These are phyloP conservation scores for Gallinago solitaria DNA, from an alignment of 2,797 vertebrate species.

Conservation along the genomic window DNA sequence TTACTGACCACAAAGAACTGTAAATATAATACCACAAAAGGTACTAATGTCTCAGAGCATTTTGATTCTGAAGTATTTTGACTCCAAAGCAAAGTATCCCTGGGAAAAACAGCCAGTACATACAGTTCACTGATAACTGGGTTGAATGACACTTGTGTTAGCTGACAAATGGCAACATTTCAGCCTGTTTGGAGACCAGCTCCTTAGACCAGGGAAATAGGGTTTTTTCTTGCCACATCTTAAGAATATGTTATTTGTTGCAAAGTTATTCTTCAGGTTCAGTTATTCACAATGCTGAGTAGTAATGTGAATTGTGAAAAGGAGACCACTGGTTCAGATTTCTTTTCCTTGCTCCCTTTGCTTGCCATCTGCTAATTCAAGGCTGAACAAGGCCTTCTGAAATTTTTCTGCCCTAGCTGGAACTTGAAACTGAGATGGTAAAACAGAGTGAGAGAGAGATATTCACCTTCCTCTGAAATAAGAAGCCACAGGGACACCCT, in stretches of 20 bases:
- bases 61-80: background rate
- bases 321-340: background rate
- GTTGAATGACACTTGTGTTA: background rate
- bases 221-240: background rate
- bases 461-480: background rate
- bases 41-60: background rate
- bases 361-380: background rate
- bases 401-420: background rate
- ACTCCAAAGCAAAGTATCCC: background rate
- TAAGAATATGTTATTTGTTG: background rate
- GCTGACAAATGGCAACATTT: background rate
- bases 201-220: background rate
- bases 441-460: background rate
- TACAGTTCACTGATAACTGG: background rate
- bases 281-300: background rate
- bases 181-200: background rate
- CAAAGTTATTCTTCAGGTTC: background rate
- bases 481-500: fast-evolving
- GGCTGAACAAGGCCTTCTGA: background rate
- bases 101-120: background rate
- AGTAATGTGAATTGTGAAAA: background rate
- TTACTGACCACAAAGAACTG: background rate
- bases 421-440: background rate
- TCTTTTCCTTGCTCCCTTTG: background rate
- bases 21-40: background rate